Percentiles rank a stretch among this genome's conserved stretches.
These are phyloP conservation scores for Pelagia noctiluca DNA, from an alignment of 30 jellyfish, hydroid and myxozoan species.

Conservation along the genomic window DNA sequence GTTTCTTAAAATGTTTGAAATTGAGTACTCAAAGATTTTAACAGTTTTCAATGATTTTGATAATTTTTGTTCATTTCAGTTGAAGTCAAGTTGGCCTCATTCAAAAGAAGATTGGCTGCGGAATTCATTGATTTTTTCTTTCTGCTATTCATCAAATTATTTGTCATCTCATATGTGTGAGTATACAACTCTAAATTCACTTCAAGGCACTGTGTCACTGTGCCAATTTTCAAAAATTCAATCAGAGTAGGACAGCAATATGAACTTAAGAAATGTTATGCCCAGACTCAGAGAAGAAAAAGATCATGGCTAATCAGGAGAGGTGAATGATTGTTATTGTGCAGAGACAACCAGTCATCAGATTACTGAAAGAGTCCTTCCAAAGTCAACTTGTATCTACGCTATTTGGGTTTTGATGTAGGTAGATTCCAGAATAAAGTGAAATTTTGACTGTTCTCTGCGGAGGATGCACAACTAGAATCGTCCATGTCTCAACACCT, in stretches of 20 bases:
- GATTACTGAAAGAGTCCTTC: no score
- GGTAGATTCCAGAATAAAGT: no score
- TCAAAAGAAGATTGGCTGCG: slow-evolving; percentile 83
- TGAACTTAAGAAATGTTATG: background rate
- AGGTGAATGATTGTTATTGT: no score
- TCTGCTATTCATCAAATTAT: slow-evolving; percentile 73
- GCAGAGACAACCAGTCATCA: background rate
- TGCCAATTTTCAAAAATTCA: background rate
- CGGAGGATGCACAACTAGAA: no score
- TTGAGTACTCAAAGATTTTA: background rate
- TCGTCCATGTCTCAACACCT: no score
- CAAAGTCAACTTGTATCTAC: no score
- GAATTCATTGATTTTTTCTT: slow-evolving; percentile 82
- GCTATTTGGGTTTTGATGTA: no score
- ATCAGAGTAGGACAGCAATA: background rate
- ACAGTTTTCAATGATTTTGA: background rate
- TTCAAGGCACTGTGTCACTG: background rate
- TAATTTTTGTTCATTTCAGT: slow-evolving; percentile 22
- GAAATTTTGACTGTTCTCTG: no score
- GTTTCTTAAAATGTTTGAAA: background rate
- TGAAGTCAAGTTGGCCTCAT: slow-evolving; percentile 72
- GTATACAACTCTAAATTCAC: background rate
- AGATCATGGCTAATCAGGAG: background rate
- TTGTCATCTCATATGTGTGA: slow-evolving; percentile 69
- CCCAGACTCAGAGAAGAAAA: background rate